Conservation (phyloP, 2,888 invertebrate genomes). For the Rugalucina vietnamica region DNA sequence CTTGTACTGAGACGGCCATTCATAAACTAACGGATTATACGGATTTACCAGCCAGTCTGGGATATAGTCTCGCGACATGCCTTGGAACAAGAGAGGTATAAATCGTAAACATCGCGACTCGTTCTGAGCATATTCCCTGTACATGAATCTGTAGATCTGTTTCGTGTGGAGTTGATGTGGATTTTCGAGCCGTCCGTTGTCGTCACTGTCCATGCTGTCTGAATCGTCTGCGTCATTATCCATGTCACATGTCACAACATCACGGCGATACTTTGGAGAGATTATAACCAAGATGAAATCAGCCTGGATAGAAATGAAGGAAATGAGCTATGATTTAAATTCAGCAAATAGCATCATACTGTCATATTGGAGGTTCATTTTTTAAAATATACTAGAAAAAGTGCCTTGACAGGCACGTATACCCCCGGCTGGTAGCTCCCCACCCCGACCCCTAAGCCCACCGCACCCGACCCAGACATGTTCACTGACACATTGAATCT, state of each 20-base stretch:
- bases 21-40: constrained; percentile 63
- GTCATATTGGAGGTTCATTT: too few species aligned
- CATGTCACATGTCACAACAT: constrained; percentile 61
- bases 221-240: constrained; percentile 60
- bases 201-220: constrained; percentile 54
- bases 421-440: too few species aligned
- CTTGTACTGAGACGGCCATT: constrained; percentile 77
- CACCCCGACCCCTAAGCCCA: too few species aligned
- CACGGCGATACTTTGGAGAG: constrained; percentile 71
- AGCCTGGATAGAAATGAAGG: constrained; percentile 66
- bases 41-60: constrained; percentile 67
- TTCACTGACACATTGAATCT: too few species aligned
- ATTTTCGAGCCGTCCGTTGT: constrained; percentile 27
- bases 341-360: too few species aligned
- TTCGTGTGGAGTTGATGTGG: constrained; percentile 70
- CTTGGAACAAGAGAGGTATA: constrained; percentile 74
- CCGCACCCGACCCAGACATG: too few species aligned
- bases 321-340: too few species aligned
- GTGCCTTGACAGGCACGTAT: too few species aligned
- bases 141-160: constrained; percentile 76
- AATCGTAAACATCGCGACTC: constrained; percentile 62
- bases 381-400: too few species aligned
- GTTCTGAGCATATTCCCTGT: constrained; percentile 63
- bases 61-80: constrained; percentile 55
- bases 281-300: constrained; percentile 78